A percentile compares a stretch with the other conserved stretches of the same genome.
Conservation (phyloP, 2,113 vertebrate species). For the Lota lota region DNA sequence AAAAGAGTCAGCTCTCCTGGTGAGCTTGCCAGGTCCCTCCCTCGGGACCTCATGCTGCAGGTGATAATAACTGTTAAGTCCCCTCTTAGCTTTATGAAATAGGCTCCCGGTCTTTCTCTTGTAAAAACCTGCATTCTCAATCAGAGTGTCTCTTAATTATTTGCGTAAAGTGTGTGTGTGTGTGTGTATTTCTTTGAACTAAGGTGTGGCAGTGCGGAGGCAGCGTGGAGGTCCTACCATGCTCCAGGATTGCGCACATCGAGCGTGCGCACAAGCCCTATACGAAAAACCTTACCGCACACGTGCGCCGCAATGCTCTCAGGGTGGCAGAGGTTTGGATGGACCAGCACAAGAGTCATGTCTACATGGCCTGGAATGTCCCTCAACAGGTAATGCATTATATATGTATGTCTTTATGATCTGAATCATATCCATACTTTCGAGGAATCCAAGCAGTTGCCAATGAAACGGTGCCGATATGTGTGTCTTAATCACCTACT, state of each 20-base stretch:
- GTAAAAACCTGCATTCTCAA: too few relatives aligned
- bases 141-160: too few relatives aligned
- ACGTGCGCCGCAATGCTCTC: constrained; percentile 89
- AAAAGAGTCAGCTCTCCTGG: too few relatives aligned
- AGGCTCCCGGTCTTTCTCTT: too few relatives aligned
- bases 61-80: too few relatives aligned
- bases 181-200: neutral
- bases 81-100: too few relatives aligned
- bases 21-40: too few relatives aligned
- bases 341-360: constrained; percentile 91
- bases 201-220: constrained; percentile 97
- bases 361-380: constrained; percentile 98
- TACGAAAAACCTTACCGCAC: constrained; percentile 88
- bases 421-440: neutral
- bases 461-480: too few relatives aligned
- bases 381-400: constrained; percentile 79
- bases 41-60: too few relatives aligned
- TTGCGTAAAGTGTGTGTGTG: neutral
- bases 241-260: constrained; percentile 91
- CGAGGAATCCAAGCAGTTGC: too few relatives aligned
- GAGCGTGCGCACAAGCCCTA: constrained; percentile 96
- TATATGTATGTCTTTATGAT: neutral
- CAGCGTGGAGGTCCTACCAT: constrained; percentile 95
- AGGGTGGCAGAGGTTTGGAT: constrained; percentile 96
- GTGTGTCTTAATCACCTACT: too few relatives aligned